Base-by-base conservation (phyloP, 1,140 invertebrate species). In the Pseudomyrmex pallidus region DNA sequence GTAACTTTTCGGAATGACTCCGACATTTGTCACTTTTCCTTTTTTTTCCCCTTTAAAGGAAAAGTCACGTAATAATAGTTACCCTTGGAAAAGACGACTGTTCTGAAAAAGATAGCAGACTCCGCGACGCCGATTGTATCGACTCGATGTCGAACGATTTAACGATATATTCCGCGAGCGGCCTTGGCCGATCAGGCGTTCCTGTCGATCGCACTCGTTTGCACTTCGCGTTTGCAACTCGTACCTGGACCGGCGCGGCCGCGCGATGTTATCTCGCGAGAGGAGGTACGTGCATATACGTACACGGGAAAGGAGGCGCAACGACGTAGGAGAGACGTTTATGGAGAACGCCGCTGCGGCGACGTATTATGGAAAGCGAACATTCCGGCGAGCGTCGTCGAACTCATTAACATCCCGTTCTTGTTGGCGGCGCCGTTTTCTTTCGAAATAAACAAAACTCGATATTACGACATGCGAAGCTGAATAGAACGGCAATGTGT, bases 301-400 rank as follows among this genome's bases (percentile, higher is more conserved):
- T 8, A n/a, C 8, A 46, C 46, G 62, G 13, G 56, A 66, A 70
- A 59, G 59, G 68, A 52, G 17, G 5, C 61, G 35, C 22, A n/a
- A 10, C 25, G 22, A 17, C 22, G 61, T 13, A 35, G 20, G 76
- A 25, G 22, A 13, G 59, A 74, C 76, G 87, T 62, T 74, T 74
- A 82, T 67, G 76, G 83, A 77, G 84, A 88, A 88, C 85, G 73
- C 63, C 64, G 76, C 64, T 22, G 77, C 83, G 66, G 61, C 73
- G 83, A 77, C 56, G 77, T 80, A 68, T 88, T 72, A 76, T 85
- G 85, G 90, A 92, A 91, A 91, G 88, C 87, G 89, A 90, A 83
- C 85, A 91, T 91, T 91, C 90, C 87, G 84, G 66, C 7, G 74
- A 89, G 85, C 86, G 85, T 82, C 89, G 89, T 83, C 82, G 80